Base-by-base conservation (phyloP, 2,888 invertebrate genomes). In the Xestia sexstrigata region DNA sequence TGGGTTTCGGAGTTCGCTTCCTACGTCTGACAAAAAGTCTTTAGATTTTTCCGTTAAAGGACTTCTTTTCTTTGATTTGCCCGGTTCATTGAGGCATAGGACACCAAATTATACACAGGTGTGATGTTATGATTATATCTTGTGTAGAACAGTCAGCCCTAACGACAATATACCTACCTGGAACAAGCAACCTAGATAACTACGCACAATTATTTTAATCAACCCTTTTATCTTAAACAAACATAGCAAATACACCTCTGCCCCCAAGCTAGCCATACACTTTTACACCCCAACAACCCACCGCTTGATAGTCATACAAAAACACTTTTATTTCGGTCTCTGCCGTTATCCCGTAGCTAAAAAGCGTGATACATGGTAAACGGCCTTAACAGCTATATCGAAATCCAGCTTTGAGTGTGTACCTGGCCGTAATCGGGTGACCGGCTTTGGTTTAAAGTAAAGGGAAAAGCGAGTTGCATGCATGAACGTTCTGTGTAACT, bases 351-450 rank as follows among this genome's bases (percentile, higher is more conserved):
- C 90, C 89, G 88, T 84, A 81, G 81, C 87, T 88, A 88, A 88
- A 88, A 88, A 87, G 83, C 85, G 89, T 90, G 89, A 90, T 92
- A 90, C 90, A 89, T 91, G 87, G 92, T 91, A 92, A 93, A 92
- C 89, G 92, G 89, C 93, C 92, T 93, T 94, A 93, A 94, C 93
- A 89, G 94, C 94, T 92, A 92, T 93, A 94, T 94, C 93, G 93
- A 92, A 94, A 94, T 93, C 92, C 94, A 93, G 94, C 93, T 94
- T 94, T 93, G 92, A 94, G 94, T 94, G 94, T 94, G 92, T 93
- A 93, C 93, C 92, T 92, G 92, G 92, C 89, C 91, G 92, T 93
- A 92, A 92, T 92, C 92, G 92, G 90, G 88, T 82, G 89, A 78
- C 85, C 85, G 81, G 76, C 81, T n/a, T 47, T 88, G 90, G 88